Evolutionary conservation across 2,888 invertebrate genomes (phyloP), one percentile per base, ranked within the genome.

Genomic region (Pediacus dermestoides): DNA sequence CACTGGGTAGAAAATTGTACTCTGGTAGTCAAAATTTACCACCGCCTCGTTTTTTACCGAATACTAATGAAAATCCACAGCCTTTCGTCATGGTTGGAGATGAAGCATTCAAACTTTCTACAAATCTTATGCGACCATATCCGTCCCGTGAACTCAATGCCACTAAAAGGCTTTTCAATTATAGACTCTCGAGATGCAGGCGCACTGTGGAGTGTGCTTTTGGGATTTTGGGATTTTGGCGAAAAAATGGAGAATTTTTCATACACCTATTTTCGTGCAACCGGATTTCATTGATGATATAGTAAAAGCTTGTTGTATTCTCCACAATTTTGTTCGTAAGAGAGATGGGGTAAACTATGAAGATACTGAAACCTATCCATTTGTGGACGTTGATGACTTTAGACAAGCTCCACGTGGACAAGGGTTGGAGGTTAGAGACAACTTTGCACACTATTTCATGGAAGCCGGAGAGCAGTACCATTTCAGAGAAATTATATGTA

Each of bases 111-210:
- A 22, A 13, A 12, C 16, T 45, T 15, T 23, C 15, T 8, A 32
- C n/a, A 15, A 23, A 45, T 16, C 10, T 45, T 12, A 16, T 45
- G 16, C 16, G 43, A 8, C 41, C 47, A 6, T 46, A 26, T 25
- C 33, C 40, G 9, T 7, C 9, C 8, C 15, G 40, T 16, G 9
- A 28, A 4, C n/a, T 34, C 10, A n/a, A 27, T 28, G 7, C 27
- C 14, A 23, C 21, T 6, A 39, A 37, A 34, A 32, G 46, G 27
- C 39, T 48, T 31, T 52, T 41, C 28, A 49, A 53, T 34, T 50
- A 50, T 33, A 30, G 45, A 26, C 39, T 42, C 8, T 42, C 40
- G 13, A 25, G 46, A 15, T 21, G 27, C 21, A 23, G 48, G 13
- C 14, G 40, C 10, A 30, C 34, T 10, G 37, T 42, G 10, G 48